Base-by-base conservation (phyloP, 2,113 vertebrate genomes). In the Strigops habroptila region DNA sequence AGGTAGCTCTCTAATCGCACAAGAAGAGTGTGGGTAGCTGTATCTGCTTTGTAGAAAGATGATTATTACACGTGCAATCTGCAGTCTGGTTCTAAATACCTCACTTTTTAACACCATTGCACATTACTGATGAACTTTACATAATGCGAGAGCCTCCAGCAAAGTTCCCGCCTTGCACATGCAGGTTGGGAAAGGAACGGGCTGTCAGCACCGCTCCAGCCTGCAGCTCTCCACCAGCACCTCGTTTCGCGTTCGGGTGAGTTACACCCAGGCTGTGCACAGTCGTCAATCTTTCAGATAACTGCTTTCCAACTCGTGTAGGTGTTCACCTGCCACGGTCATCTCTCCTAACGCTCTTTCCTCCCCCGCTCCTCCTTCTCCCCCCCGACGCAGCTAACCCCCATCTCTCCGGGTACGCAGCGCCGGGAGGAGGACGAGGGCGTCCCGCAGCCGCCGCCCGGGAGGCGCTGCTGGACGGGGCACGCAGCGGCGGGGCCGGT, bases 241-340 rank as follows among this genome's bases (percentile, higher is more conserved):
- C 62, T 13, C 55, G 1, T 1, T 2, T 25, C 4, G 31, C 67
- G 3, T 5, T 6, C 0, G n/a, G 43, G 28, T 1, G 53, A 33
- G 23, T 27, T 28, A 7, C 53, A 8, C 37, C 33, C 57, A 1
- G 35, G 53, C 23, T 5, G 2, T 11, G 44, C 84, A 75, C 80
- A 1, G 10, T 69, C 23, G 39, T 5, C 37, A 8, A 0, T 2
- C 60, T 27, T 2, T 10, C 33, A 0, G 4, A 60, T 37, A 1
- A 1, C 33, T 46, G 5, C 18, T 25, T 30, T 4, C 0, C 60
- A 1, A 8, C 7, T 25, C 0, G 30, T 3, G 31, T 6, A 9
- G 51, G 69, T 16, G 3, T 4, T 21, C 49, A 0, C 53, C 22
- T 33, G 28, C 74, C 52, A 1, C 33, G 22, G 33, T 59, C 22